Evolutionary conservation across 2,113 vertebrate genomes (phyloP).

Genomic region (Pteruthius melanotis): DNA sequence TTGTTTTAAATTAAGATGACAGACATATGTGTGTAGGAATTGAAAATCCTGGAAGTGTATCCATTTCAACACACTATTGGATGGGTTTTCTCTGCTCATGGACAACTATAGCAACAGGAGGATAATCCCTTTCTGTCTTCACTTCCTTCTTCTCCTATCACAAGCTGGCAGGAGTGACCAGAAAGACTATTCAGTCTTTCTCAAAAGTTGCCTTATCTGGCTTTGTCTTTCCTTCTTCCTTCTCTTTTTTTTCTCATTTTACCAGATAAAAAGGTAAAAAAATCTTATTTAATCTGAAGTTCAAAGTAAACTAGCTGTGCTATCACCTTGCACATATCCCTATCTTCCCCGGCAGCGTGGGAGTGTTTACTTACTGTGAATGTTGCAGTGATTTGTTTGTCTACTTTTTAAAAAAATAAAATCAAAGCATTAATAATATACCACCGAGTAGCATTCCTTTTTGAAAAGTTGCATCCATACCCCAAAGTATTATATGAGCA

Average conservation of each 20-base stretch:
- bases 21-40: neutral
- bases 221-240: neutral
- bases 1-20: neutral
- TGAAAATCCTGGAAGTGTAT: neutral
- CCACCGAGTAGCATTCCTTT: neutral
- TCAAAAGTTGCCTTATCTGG: neutral
- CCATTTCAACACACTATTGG: neutral
- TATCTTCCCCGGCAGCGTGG: neutral
- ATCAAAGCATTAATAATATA: neutral
- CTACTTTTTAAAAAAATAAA: neutral
- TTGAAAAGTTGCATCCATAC: neutral
- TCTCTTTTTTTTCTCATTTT: neutral
- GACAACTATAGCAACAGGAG: neutral
- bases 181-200: neutral
- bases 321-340: neutral
- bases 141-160: neutral
- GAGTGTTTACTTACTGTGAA: slow-evolving; percentile 3
- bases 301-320: slow-evolving; percentile 22
- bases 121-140: neutral
- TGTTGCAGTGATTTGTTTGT: neutral
- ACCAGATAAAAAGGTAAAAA: neutral
- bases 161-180: neutral
- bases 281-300: neutral
- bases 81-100: neutral
- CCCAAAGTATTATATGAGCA: neutral